Conservation (phyloP, 2,888 invertebrate species). For the Bembecia ichneumoniformis region DNA sequence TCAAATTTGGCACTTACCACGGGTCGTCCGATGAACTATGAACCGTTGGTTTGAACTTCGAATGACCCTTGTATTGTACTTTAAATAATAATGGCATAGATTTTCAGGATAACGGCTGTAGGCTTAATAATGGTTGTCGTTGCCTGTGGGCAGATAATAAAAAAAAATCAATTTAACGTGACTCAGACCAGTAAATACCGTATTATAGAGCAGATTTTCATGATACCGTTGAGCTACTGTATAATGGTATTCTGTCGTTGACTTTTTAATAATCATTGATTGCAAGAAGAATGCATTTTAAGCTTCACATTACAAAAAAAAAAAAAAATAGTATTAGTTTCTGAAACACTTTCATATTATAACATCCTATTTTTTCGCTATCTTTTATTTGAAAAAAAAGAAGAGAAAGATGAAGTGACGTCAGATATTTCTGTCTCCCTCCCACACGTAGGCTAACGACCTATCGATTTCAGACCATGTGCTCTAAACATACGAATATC, state of each 20-base stretch:
- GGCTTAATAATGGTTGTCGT: too few species aligned
- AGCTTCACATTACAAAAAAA: too few species aligned
- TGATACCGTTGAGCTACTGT: too few species aligned
- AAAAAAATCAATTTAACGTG: slow-evolving; percentile 7
- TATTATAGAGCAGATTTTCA: too few species aligned
- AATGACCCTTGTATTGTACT: slow-evolving; percentile 7
- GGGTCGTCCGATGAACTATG: slow-evolving; percentile 25
- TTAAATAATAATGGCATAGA: slow-evolving; percentile 3
- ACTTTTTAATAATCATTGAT: too few species aligned
- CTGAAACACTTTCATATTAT: too few species aligned
- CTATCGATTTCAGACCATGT: slow-evolving; percentile 16
- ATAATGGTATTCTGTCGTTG: too few species aligned
- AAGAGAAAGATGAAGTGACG: slow-evolving; percentile 23
- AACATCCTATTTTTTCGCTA: too few species aligned
- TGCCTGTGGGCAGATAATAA: slow-evolving; percentile 1
- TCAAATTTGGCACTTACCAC: slow-evolving; percentile 33
- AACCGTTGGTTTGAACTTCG: slow-evolving; percentile 11
- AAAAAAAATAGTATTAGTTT: too few species aligned
- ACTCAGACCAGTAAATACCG: slow-evolving; percentile 10
- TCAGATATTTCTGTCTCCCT: slow-evolving; percentile 17
- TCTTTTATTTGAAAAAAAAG: too few species aligned
- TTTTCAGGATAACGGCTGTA: not conserved
- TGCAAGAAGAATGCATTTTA: too few species aligned
- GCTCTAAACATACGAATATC: slow-evolving; percentile 5
- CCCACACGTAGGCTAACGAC: slow-evolving; percentile 19